Evolutionary conservation across 2,797 vertebrate genomes (phyloP), one percentile per base, ranked within the genome.

Genomic region (Mus caroli): DNA sequence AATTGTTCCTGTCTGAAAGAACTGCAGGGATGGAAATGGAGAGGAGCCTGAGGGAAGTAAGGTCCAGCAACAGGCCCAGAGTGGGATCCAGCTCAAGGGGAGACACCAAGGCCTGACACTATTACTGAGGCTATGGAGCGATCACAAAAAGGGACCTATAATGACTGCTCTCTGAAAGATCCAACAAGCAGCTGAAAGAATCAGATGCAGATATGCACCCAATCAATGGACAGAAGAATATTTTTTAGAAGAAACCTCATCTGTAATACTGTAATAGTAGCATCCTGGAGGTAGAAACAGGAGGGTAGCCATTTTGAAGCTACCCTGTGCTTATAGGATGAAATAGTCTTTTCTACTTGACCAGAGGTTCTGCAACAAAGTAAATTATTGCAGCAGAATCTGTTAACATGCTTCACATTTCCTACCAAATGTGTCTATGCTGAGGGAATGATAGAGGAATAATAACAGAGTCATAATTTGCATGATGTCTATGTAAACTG

Each of bases 401-500:
- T 91, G 2, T 22, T 76, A 43, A 71, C 60, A 43, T 37, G n/a
- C 56, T 80, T 71, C 3, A 7, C 0, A 50, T 78, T 91, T 91
- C 85, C 37, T n/a, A 91, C 22, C 67, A 91, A 34, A 7, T 64
- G 0, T 82, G 31, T 58, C 0, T 43, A n/a, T 11, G 26, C 15
- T 80, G 13, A 62, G 22, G n/a, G 28, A 10, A 3, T 67, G 69
- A 80, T 1, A 76, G 31, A 83, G 15, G 64, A 62, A 60, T 43
- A 34, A 86, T 17, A 62, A 67, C 3, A 31, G 34, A 37, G n/a
- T 83, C 69, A 87, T 14, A 28, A 17, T 37, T 76, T n/a, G 58
- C 19, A 91, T 69, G 34, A 79, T 96, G 22, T 67, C 78, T 92
- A 80, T 76, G 3, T 5, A 96, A 67, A 7, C 58, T 85, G 14